A percentile compares a stretch with the other conserved stretches of the same genome.
Conservation (phyloP, 2,888 invertebrate species). For the Sussaba pulchella region DNA sequence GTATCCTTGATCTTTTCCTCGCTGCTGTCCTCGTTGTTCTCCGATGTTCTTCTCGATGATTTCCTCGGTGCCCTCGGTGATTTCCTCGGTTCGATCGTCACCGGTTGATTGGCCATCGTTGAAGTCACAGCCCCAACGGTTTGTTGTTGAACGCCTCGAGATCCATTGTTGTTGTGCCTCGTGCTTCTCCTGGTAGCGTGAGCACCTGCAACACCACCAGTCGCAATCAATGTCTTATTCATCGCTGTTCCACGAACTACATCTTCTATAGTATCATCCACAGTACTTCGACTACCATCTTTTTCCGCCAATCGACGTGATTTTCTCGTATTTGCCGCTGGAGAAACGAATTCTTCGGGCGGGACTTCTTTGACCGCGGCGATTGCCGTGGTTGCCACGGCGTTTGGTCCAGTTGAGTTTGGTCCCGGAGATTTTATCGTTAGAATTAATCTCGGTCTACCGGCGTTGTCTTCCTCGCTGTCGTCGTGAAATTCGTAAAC, state of each 20-base stretch:
- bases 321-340: conserved; percentile 90
- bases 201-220: conserved; percentile 77
- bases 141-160: conserved; percentile 70
- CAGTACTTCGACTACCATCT: conserved; percentile 90
- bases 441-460: conserved; percentile 91
- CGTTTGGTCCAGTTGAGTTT: conserved; percentile 81
- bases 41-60: conserved; percentile 88
- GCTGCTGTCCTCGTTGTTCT: conserved; percentile 87
- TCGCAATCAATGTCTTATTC: conserved; percentile 83
- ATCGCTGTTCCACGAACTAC: conserved; percentile 90
- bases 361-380: conserved; percentile 85
- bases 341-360: conserved; percentile 88
- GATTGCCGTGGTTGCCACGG: conserved; percentile 82
- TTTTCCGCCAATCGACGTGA: conserved; percentile 92
- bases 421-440: conserved; percentile 92
- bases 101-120: conserved; percentile 24
- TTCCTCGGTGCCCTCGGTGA: conserved; percentile 88
- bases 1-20: conserved; percentile 85
- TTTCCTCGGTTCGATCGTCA: conserved; percentile 84
- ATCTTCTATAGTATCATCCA: conserved; percentile 96
- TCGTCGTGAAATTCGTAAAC: conserved; percentile 97
- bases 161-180: conserved; percentile 85
- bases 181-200: conserved; percentile 86
- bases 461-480: conserved; percentile 89
- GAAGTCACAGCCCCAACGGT: conserved; percentile 7